A percentile compares a stretch with the other conserved stretches of the same genome.
Evolutionary conservation across 2,888 invertebrate species (phyloP).

Genomic region (Xestoiulus laeticollis): DNA sequence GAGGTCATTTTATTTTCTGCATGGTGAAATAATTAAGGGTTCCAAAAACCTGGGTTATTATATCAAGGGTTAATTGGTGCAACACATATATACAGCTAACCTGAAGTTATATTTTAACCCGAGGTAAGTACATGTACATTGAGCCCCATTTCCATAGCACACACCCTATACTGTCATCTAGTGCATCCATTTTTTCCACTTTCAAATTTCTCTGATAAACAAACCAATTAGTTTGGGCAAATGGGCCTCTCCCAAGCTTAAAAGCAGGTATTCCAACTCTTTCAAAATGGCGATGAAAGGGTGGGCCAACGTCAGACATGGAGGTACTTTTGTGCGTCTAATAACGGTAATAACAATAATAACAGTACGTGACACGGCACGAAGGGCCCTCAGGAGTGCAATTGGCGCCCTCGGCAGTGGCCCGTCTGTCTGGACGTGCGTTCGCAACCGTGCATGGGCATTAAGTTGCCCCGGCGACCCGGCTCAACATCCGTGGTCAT

Average conservation of each 20-base stretch:
- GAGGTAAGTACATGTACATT: too few relatives aligned
- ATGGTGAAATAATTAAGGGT: too few relatives aligned
- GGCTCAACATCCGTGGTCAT: constrained; percentile 44
- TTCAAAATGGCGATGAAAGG: background rate
- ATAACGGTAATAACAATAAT: constrained; percentile 14
- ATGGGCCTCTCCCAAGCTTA: background rate
- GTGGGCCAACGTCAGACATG: background rate
- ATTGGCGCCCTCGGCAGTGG: constrained; percentile 36
- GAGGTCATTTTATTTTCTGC: too few relatives aligned
- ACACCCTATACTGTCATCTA: too few relatives aligned
- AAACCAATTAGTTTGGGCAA: constrained; percentile 11
- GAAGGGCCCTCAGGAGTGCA: constrained; percentile 39
- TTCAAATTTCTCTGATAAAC: background rate
- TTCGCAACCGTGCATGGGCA: constrained; percentile 30
- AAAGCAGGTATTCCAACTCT: background rate
- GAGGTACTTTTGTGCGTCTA: background rate
- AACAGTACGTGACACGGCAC: constrained; percentile 28
- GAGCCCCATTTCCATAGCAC: too few relatives aligned
- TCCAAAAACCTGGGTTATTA: too few relatives aligned
- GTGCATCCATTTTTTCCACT: background rate
- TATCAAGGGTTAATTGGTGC: too few relatives aligned
- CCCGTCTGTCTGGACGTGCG: constrained; percentile 31
- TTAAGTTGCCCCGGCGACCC: constrained; percentile 24
- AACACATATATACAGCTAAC: too few relatives aligned
- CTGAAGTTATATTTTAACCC: too few relatives aligned